A percentile compares a stretch with the other conserved stretches of the same genome.
Evolutionary conservation across 1,140 invertebrate species (phyloP).

Genomic region (Ceratitis capitata): DNA sequence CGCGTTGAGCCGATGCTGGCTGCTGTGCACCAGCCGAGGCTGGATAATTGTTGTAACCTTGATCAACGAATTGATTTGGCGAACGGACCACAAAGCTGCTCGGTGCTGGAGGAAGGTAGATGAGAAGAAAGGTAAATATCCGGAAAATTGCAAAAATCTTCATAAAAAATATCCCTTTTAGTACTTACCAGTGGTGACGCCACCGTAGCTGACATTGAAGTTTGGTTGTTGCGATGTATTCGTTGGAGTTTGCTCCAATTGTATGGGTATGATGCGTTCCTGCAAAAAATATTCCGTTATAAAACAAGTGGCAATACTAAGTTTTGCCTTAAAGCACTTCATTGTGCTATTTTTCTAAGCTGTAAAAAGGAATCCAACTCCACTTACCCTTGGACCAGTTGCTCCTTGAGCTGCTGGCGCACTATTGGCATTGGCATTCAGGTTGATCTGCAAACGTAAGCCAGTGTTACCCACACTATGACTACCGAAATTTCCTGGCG

Average conservation of each 20-base stretch:
- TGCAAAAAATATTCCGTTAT: conserved; percentile 33
- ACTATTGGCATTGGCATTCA: conserved; percentile 33
- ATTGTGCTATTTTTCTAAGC: no score
- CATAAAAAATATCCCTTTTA: background rate
- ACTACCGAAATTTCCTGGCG: conserved; percentile 54
- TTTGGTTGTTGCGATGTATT: conserved; percentile 57
- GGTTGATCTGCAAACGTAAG: conserved; percentile 59
- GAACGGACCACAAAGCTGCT: conserved; percentile 50
- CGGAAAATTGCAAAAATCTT: no score
- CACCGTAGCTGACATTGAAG: conserved; percentile 45
- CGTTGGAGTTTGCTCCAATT: conserved; percentile 65
- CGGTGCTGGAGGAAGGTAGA: conserved; percentile 41
- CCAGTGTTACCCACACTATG: conserved; percentile 44
- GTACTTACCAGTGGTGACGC: conserved; percentile 53
- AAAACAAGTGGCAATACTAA: no score
- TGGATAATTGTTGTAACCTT: conserved; percentile 62
- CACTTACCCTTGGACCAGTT: conserved; percentile 55
- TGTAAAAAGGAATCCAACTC: no score
- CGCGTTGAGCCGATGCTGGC: conserved; percentile 46
- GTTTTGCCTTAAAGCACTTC: no score
- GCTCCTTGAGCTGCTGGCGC: conserved; percentile 46
- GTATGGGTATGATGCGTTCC: conserved; percentile 68
- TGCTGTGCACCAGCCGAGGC: conserved; percentile 43
- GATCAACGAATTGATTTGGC: conserved; percentile 66
- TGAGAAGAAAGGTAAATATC: background rate